Evolutionary conservation across 2,888 invertebrate genomes (phyloP).

Genomic region (Phorcus lineatus): DNA sequence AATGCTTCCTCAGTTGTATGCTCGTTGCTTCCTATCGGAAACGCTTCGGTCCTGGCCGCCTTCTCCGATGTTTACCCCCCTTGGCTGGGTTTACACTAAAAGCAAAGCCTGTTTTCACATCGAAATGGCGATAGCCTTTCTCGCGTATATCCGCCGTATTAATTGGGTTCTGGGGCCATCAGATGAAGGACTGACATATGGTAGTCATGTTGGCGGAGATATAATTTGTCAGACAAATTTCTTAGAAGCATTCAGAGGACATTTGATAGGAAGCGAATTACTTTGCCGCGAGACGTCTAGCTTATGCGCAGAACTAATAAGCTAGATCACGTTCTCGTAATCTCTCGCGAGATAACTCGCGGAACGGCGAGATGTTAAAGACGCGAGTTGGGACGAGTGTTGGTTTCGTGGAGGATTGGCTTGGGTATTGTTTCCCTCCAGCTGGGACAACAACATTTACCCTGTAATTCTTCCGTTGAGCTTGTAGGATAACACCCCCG

Average conservation of each 20-base stretch:
- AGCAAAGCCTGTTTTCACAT: conserved; percentile 27
- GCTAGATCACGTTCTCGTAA: conserved; percentile 18
- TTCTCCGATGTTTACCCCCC: conserved; percentile 8
- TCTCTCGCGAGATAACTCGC: conserved; percentile 7
- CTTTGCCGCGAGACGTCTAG: background rate
- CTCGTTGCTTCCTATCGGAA: conserved; percentile 8
- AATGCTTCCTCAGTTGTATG: background rate
- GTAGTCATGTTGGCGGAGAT: conserved; percentile 27
- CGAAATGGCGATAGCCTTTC: conserved; percentile 19
- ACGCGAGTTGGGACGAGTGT: background rate
- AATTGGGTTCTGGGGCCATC: conserved; percentile 23
- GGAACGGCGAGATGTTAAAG: background rate
- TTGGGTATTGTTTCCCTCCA: conserved; percentile 7
- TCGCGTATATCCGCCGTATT: conserved; percentile 8
- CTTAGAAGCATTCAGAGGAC: conserved; percentile 4
- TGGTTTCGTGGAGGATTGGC: background rate
- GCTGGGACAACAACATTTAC: background rate
- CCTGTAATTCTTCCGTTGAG: background rate
- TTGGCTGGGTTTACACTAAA: conserved; percentile 27
- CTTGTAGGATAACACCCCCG: background rate
- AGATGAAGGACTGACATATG: conserved; percentile 28
- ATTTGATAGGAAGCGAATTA: background rate
- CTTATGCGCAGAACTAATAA: background rate
- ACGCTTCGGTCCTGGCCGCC: background rate
- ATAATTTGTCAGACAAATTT: conserved; percentile 30